A percentile compares a stretch with the other conserved stretches of the same genome.
Conservation (phyloP, 64 coral and sea anemone genomes). For the Pocillopora verrucosa region DNA sequence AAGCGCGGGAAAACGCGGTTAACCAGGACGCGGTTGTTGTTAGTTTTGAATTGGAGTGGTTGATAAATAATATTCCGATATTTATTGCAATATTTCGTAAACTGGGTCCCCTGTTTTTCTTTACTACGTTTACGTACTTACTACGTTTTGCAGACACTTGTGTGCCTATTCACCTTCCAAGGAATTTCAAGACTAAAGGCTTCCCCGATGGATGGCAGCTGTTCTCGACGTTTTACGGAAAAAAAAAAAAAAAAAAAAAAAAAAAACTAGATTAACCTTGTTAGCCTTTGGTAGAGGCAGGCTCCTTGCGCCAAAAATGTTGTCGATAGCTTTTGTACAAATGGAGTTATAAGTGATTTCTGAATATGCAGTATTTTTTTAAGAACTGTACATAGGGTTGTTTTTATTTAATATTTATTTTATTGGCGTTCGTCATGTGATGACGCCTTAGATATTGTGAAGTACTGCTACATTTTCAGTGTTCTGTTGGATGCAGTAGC, state of each 20-base stretch:
- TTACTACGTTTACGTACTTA: too few relatives aligned
- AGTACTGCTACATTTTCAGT: background rate
- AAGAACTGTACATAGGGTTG: background rate
- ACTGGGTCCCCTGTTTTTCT: too few relatives aligned
- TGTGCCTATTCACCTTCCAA: too few relatives aligned
- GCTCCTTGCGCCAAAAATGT: background rate
- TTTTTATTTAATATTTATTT: slow-evolving; percentile 23
- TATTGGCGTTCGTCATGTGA: background rate
- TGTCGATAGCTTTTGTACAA: slow-evolving; percentile 9
- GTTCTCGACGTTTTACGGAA: background rate
- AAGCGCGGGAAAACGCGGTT: too few relatives aligned
- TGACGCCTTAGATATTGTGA: background rate
- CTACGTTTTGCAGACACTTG: too few relatives aligned
- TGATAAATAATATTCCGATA: too few relatives aligned
- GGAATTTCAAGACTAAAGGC: too few relatives aligned
- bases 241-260: background rate
- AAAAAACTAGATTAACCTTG: background rate
- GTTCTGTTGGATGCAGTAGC: background rate
- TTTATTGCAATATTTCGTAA: too few relatives aligned
- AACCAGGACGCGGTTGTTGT: too few relatives aligned
- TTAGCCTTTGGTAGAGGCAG: background rate
- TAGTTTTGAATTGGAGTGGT: too few relatives aligned
- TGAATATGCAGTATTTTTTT: slow-evolving; percentile 13
- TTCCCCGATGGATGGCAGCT: too few relatives aligned
- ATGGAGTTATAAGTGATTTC: background rate